phyloP scores from a whole-genome alignment of 2,888 invertebrate species.

The Sepiola atlantica region DNA sequence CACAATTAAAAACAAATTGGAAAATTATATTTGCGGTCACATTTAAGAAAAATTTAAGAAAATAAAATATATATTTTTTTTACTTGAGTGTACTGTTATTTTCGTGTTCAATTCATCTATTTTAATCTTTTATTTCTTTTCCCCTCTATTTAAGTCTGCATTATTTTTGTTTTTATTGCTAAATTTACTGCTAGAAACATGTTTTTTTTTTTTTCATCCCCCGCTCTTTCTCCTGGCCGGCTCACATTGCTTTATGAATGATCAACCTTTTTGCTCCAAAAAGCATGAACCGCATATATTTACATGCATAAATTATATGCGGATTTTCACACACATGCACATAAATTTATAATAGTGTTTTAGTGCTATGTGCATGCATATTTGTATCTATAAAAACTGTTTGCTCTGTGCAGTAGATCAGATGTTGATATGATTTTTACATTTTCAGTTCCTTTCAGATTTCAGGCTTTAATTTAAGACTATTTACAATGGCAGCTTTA shows the following conservation, averaged over 20 bases:
- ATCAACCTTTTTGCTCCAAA: not conserved
- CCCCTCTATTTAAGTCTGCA: not conserved
- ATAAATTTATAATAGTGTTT: not conserved
- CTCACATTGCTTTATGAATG: conserved; percentile 19
- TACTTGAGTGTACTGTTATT: not conserved
- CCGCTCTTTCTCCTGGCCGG: not conserved
- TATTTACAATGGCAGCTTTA: no score
- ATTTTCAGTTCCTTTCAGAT: not conserved
- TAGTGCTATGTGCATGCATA: not conserved
- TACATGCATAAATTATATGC: not conserved
- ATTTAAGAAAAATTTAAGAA: not conserved
- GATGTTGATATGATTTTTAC: not conserved
- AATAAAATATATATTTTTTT: not conserved
- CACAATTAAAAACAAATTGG: not conserved
- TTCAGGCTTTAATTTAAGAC: not conserved
- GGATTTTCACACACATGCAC: not conserved
- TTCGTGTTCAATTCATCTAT: not conserved
- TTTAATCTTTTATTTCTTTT: not conserved
- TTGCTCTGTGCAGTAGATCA: not conserved
- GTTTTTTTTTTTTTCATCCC: not conserved
- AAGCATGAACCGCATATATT: not conserved
- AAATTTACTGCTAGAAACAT: not conserved
- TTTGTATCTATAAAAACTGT: not conserved
- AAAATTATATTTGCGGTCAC: not conserved
- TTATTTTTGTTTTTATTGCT: not conserved